Base-by-base conservation (phyloP, 2,888 invertebrate genomes). In the Yponomeuta sedellus region DNA sequence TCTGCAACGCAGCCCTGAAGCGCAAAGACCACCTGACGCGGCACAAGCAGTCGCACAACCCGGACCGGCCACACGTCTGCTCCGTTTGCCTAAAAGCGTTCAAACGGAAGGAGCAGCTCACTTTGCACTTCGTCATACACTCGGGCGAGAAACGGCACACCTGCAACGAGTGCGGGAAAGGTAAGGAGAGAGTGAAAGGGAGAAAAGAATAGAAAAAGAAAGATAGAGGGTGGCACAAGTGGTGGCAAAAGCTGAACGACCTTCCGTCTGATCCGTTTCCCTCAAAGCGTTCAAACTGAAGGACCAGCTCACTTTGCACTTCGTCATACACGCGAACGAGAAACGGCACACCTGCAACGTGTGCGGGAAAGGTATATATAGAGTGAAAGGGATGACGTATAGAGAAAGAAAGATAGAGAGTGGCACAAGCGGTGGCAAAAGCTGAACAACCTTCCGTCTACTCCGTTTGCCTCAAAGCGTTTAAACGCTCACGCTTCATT, bases 201-300 rank as follows among this genome's bases (percentile, higher is more conserved):
- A 8, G 34, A 34, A 8, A 34, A 4, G 28, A 5, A 4, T 4
- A 28, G 28, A 28, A 28, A 28, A 5, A 28, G 28, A 28, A 5
- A 28, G 2, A 28, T 2, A 28, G n/a, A n/a, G n/a, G n/a, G n/a
- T n/a, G n/a, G n/a, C n/a, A n/a, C n/a, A n/a, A n/a, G n/a, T n/a
- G n/a, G n/a, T n/a, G n/a, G n/a, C n/a, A n/a, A n/a, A n/a, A n/a
- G n/a, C n/a, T n/a, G 28, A 28, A 28, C 5, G 28, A 28, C 5
- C 5, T 28, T 28, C 28, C 5, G 5, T 28, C 28, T 28, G n/a
- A n/a, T n/a, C n/a, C n/a, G n/a, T n/a, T n/a, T n/a, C n/a, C n/a
- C n/a, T n/a, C n/a, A 97, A 97, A 80, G 96, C 96, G 0, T 97
- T 97, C 83, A 97, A 97, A 77, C 93, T 97, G 73, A 97, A 97